phyloP scores from a whole-genome alignment of 2,113 vertebrate species.

The Tragulus kanchil region DNA sequence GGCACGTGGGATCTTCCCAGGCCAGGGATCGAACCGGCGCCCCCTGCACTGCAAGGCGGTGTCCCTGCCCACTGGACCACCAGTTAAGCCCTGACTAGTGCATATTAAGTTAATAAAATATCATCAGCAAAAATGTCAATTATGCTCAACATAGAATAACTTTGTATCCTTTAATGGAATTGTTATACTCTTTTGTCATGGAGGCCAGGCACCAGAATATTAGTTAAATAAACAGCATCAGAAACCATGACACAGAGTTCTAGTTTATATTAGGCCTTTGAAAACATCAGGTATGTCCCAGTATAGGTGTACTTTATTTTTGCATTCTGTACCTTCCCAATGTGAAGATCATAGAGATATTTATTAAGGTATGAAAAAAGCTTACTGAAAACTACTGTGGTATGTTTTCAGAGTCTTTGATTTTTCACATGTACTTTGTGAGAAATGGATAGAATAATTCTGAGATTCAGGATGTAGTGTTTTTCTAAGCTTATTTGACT shows the following conservation, averaged over 20 bases:
- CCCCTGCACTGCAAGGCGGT: no score
- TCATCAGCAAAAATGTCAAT: neutral
- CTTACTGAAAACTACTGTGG: neutral
- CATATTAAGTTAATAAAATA: neutral
- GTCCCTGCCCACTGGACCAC: no score
- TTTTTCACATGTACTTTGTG: neutral
- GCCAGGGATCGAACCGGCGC: no score
- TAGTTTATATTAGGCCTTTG: neutral
- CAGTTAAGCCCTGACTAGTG: neutral
- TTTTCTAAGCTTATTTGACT: constrained; percentile 22
- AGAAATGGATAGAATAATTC: neutral
- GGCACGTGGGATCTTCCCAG: no score
- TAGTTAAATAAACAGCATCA: neutral
- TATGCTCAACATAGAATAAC: neutral
- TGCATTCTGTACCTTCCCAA: neutral
- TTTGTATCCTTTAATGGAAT: neutral
- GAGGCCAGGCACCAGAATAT: neutral
- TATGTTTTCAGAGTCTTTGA: constrained; percentile 11
- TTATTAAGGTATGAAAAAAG: neutral
- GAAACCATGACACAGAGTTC: neutral
- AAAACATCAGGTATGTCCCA: neutral
- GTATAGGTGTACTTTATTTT: neutral
- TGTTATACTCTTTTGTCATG: neutral
- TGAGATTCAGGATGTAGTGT: neutral
- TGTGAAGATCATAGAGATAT: neutral